phyloP scores from a whole-genome alignment of 1,140 invertebrate species.

The Antheraea pernyi region DNA sequence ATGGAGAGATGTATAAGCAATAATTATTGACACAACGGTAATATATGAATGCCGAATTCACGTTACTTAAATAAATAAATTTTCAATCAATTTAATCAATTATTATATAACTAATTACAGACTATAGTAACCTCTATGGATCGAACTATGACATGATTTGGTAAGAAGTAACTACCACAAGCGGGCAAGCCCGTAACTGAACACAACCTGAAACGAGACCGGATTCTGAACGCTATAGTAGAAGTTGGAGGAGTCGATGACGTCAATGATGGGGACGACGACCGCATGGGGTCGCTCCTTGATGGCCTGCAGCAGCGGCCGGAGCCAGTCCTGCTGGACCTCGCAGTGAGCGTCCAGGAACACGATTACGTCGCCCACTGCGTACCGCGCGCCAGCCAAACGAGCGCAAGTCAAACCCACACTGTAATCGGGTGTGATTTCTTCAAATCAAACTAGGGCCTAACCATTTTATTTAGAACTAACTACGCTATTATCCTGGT shows the following conservation, averaged over 20 bases:
- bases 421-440: conserved; percentile 28
- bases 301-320: conserved; percentile 92
- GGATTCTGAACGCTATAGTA: conserved; percentile 79
- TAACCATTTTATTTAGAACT: no score
- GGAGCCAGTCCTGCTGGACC: conserved; percentile 89
- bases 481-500: no score
- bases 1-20: no score
- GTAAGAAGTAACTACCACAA: conserved; percentile 1
- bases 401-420: conserved; percentile 62
- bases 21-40: no score
- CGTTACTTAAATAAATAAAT: no score
- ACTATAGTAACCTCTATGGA: no score
- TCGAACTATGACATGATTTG: neutral
- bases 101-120: no score
- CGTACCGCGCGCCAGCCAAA: conserved; percentile 86
- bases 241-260: conserved; percentile 83
- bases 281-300: conserved; percentile 89
- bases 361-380: conserved; percentile 88
- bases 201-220: conserved; percentile 87
- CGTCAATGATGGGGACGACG: conserved; percentile 96
- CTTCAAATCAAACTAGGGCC: no score
- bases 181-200: neutral
- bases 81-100: no score
- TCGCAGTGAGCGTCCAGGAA: conserved; percentile 98
- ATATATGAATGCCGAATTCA: no score